Evolutionary conservation across 2,797 vertebrate genomes (phyloP), one percentile per base, ranked within the genome.

Genomic region (Ctenopoma kingsleyae): DNA sequence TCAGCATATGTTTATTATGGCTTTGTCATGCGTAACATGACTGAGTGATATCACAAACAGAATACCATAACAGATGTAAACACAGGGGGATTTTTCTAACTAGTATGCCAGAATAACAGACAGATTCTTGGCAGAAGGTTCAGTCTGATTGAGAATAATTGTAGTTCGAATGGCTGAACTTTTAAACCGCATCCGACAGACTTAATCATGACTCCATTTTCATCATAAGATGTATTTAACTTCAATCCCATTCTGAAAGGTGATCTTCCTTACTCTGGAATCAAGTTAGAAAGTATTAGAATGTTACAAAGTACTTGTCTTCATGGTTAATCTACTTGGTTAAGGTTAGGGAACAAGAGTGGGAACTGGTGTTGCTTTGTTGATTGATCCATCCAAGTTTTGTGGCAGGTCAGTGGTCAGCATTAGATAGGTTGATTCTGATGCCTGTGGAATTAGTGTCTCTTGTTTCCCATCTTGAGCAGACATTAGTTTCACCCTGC

Each of bases 401-500:
- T 17, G 27, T 8, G 30, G 38, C 23, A 20, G 16, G 46, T 59
- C 51, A 52, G 40, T 62, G 43, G 22, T 44, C 40, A 57, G 32
- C 38, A 23, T 43, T 16, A 40, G 15, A 9, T 47, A 6, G 19
- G 9, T 48, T 55, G 44, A 30, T 66, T 27, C 16, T 52, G 67
- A 49, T 5, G 10, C 9, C 11, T 11, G 0, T 49, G 38, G 32
- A 49, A 71, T 38, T 46, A 17, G 8, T 49, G 11, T 69, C 32
- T 75, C 66, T 87, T 87, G 85, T 90, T 84, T 89, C 59, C 55
- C 53, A 32, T 57, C 11, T 44, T 27, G 40, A 43, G 55, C 74
- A 67, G 82, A 77, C 69, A 71, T 69, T 71, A 85, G 68, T 53
- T 79, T 78, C 71, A 82, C 72, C 17, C 75, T 73, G 57, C 79